Evolutionary conservation across 2,888 invertebrate species (phyloP), one percentile per base, ranked within the genome.

Genomic region (Drosophila atroscutellata): DNA sequence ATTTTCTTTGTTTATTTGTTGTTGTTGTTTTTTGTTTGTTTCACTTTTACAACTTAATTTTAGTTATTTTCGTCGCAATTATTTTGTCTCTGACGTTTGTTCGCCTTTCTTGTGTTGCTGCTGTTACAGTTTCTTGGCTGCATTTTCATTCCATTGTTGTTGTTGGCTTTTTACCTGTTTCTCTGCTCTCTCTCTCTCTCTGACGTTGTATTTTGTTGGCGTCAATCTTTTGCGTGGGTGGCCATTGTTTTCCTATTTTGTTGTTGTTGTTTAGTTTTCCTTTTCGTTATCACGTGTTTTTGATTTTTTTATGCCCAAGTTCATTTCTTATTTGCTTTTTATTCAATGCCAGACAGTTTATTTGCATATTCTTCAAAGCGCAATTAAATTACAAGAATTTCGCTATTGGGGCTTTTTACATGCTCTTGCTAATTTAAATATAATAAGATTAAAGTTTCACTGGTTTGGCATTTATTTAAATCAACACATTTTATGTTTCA

Each of bases 201-300:
- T 56, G 58, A n/a, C 66, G 49, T 51, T 52, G 56, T 74, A 47
- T 51, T 57, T 59, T 50, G 28, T 37, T 54, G 62, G 56, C 75
- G 62, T 77, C 77, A 77, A 73, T 73, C 52, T 50, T 20, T 54
- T 26, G 80, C 64, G 83, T 86, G 86, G 85, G 86, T 80, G 81
- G 74, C 79, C 71, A 66, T 77, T 80, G 70, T 73, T 67, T 75
- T 72, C 61, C 65, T 49, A 37, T 57, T 65, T 52, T 30, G 20
- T 20, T 67, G 18, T 20, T 67, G 18, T 26, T 61, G 42, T 56
- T 39, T 39, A 20, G 56, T 59, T 55, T 65, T 77, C 69, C 26
- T 51, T 68, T 72, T 77, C 56, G 74, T 75, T 69, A 78, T 89
- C 89, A 86, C 85, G 80, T 81, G 89, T 79, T 82, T 74, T 82